Conservation (phyloP, 2,797 vertebrate species). For the Acanthurus leucopareius region DNA sequence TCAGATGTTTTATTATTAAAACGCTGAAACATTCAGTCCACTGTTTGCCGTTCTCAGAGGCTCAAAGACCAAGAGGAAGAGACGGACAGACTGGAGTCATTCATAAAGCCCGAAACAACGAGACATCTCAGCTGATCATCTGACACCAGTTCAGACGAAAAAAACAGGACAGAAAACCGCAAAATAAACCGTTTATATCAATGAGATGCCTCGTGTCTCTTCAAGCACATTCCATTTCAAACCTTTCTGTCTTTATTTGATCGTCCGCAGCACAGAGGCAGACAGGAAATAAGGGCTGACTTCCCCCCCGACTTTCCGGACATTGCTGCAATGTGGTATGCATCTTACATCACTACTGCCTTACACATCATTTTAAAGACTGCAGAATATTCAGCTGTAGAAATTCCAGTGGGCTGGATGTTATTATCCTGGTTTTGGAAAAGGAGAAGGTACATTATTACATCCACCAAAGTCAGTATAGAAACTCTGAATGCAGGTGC, state of each 20-base stretch:
- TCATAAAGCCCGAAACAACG: slow-evolving; percentile 43
- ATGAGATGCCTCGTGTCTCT: not conserved
- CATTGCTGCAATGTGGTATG: slow-evolving; percentile 32
- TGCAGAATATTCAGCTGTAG: slow-evolving; percentile 13
- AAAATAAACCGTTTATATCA: slow-evolving; percentile 1
- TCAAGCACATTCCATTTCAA: slow-evolving; percentile 16
- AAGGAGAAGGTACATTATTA: not conserved
- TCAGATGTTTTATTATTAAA: slow-evolving; percentile 86
- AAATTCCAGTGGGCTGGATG: slow-evolving; percentile 13
- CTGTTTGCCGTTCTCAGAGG: slow-evolving; percentile 62
- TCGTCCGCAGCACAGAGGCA: slow-evolving; percentile 12
- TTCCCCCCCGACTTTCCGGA: slow-evolving; percentile 26
- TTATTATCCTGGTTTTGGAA: not conserved
- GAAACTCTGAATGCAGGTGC: not conserved
- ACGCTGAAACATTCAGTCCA: slow-evolving; percentile 59
- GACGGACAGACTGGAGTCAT: slow-evolving; percentile 53
- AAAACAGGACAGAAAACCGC: not conserved
- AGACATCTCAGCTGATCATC: slow-evolving; percentile 23
- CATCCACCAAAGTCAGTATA: not conserved
- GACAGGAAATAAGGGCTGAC: slow-evolving; percentile 54
- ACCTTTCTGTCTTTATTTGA: slow-evolving; percentile 1
- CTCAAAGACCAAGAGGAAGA: slow-evolving; percentile 42
- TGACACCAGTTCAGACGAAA: slow-evolving; percentile 1
- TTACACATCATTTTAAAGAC: slow-evolving; percentile 18
- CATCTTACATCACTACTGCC: slow-evolving; percentile 34